Percentiles rank a stretch among this genome's conserved stretches.
These are phyloP conservation scores for Cololabis saira DNA, from an alignment of 2,113 vertebrate species.

Conservation along the genomic window DNA sequence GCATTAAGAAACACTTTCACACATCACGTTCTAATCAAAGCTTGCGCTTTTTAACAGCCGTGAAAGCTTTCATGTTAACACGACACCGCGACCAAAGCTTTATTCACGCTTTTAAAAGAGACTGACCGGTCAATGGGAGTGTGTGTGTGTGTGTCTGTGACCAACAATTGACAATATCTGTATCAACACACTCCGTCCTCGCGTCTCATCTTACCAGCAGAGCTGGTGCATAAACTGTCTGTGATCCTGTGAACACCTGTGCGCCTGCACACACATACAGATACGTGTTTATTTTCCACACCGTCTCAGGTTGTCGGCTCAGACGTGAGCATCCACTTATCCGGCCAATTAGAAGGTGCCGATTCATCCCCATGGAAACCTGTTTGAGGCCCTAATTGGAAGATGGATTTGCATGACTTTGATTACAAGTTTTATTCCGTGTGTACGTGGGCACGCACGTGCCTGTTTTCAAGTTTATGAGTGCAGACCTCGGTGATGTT, in stretches of 20 bases:
- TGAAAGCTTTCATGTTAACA: slow-evolving; percentile 81
- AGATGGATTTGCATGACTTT: slow-evolving; percentile 77
- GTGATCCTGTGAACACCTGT: slow-evolving; percentile 46
- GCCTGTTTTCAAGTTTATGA: slow-evolving; percentile 30
- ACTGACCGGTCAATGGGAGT: slow-evolving; percentile 54
- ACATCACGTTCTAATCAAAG: slow-evolving; percentile 78
- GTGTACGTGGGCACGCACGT: not conserved
- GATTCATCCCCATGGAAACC: slow-evolving; percentile 73
- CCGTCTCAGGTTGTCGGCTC: slow-evolving; percentile 64
- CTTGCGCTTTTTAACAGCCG: slow-evolving; percentile 65
- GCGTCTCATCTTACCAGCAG: slow-evolving; percentile 69
- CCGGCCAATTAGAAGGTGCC: slow-evolving; percentile 68
- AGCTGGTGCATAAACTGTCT: slow-evolving; percentile 60
- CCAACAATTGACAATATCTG: slow-evolving; percentile 57
- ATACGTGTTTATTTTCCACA: slow-evolving; percentile 53
- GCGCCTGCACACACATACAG: slow-evolving; percentile 7
- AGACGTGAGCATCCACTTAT: slow-evolving; percentile 70
- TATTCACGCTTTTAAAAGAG: slow-evolving; percentile 67
- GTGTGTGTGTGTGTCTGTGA: slow-evolving; percentile 11
- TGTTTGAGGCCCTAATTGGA: slow-evolving; percentile 69
- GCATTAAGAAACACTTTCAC: slow-evolving; percentile 69
- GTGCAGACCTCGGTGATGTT: slow-evolving; percentile 29
- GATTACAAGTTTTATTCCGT: slow-evolving; percentile 41
- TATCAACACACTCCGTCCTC: slow-evolving; percentile 61
- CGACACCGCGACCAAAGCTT: slow-evolving; percentile 70